Evolutionary conservation across 1,140 invertebrate species (phyloP), one percentile per base, ranked within the genome.

Genomic region (Anagrus nilaparvatae): DNA sequence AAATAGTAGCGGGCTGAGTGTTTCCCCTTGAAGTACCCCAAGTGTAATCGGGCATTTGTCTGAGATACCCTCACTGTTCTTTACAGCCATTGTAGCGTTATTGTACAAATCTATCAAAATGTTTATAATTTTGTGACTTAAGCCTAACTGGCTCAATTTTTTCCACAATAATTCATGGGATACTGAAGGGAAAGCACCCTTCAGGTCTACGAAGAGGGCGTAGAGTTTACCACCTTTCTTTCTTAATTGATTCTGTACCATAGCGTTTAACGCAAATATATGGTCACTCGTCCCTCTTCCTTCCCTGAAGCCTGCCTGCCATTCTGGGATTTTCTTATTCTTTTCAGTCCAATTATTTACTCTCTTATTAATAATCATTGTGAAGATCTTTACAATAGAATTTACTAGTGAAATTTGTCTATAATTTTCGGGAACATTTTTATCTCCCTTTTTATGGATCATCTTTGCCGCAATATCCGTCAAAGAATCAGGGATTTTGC

Each of bases 401-500:
- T 43, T 43, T 5, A 42, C 20, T 5, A 43, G 18, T 18, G 32
- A 43, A 8, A 43, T 43, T 3, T 23, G 19, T 8, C 24, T 18
- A 9, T 35, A 43, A 19, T 43, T 43, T 8, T 14, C 8, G 5
- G 32, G 30, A 24, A 33, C 19, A 17, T 14, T 24, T 33, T 12
- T 3, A 20, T 43, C 41, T 6, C 41, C 41, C 17, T 43, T 43
- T 20, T 36, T 43, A 36, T 25, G 24, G 5, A 43, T 25, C 23
- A 43, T 43, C 7, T 31, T 34, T 3, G 41, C 32, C 18, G n/a
- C 12, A 6, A 28, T 25, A 7, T 43, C 41, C 17, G 33, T 13
- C 32, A 23, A 43, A 13, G 20, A 12, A 1, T 0, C 20, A 17
- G 33, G 41, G 17, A 43, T 20, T n/a, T n/a, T 17, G 13, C 33